These are phyloP conservation scores for Micromussa lordhowensis DNA, from an alignment of 92 coral and sea anemone genomes.

Conservation along the genomic window DNA sequence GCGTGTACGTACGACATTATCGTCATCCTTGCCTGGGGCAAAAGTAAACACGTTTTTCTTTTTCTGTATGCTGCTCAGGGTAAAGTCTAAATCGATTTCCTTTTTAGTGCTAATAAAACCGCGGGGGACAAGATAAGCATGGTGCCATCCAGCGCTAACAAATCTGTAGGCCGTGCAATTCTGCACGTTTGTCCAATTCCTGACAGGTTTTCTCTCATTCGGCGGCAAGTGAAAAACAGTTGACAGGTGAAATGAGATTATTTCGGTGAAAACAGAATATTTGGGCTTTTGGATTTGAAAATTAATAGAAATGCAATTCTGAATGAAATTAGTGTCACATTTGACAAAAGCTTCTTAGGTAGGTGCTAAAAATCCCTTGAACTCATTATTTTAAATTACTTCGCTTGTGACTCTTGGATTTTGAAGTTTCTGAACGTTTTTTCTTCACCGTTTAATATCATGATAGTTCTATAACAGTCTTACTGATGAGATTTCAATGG, in stretches of 20 bases:
- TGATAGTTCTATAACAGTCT: not conserved
- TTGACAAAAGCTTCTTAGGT: not conserved
- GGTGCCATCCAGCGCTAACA: not conserved
- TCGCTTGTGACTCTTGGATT: not conserved
- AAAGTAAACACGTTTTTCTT: not conserved
- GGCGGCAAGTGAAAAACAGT: not conserved
- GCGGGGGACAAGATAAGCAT: not conserved
- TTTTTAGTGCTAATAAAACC: not conserved
- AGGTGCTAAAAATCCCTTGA: not conserved
- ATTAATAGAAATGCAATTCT: not conserved
- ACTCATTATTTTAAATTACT: not conserved
- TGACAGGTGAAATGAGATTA: not conserved
- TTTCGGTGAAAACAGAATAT: not conserved
- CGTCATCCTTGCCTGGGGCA: not conserved
- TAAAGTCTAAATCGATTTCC: not conserved
- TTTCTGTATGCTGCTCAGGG: not conserved
- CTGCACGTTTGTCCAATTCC: constrained; percentile 11
- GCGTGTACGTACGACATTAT: not conserved
- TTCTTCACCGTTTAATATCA: not conserved
- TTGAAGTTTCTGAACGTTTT: not conserved
- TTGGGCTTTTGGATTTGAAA: not conserved
- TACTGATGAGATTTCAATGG: not conserved
- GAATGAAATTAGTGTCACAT: not conserved
- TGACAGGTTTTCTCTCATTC: not conserved
- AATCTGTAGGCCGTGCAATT: not conserved